phyloP scores from a whole-genome alignment of 2,113 vertebrate genomes.

The Dicaeum eximium region DNA sequence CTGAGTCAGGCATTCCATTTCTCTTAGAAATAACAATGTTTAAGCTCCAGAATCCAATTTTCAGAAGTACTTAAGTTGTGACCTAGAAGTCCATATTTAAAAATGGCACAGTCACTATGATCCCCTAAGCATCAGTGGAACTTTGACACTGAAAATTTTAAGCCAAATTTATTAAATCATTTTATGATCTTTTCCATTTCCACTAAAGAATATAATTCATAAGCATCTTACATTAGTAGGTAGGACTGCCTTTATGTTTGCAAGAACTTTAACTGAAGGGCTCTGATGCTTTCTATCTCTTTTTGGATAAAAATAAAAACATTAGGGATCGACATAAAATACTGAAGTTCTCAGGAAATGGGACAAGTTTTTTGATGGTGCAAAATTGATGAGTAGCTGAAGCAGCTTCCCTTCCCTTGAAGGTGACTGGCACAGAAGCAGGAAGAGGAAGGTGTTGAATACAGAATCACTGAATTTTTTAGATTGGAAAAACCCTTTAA shows the following conservation, averaged over 20 bases:
- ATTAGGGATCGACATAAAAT: neutral
- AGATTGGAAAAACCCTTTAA: neutral
- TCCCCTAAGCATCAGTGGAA: neutral
- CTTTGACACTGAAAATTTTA: neutral
- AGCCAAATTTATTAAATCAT: neutral
- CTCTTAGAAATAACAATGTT: neutral
- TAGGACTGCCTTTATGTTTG: neutral
- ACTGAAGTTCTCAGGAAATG: neutral
- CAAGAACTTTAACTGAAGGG: neutral
- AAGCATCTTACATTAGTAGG: neutral
- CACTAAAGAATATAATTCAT: neutral
- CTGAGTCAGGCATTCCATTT: neutral
- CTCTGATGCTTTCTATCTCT: neutral
- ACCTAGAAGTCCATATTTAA: neutral
- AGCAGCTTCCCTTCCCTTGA: neutral
- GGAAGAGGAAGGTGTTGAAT: neutral
- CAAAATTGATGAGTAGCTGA: neutral
- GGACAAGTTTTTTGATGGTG: neutral
- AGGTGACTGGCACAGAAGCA: neutral
- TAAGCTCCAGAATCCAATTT: neutral
- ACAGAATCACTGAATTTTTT: neutral
- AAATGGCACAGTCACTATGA: neutral
- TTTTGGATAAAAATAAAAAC: neutral
- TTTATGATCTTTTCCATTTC: neutral
- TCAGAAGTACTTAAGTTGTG: neutral